Evolutionary conservation across 2,113 vertebrate genomes (phyloP), one percentile per base, ranked within the genome.

Genomic region (Python bivittatus): DNA sequence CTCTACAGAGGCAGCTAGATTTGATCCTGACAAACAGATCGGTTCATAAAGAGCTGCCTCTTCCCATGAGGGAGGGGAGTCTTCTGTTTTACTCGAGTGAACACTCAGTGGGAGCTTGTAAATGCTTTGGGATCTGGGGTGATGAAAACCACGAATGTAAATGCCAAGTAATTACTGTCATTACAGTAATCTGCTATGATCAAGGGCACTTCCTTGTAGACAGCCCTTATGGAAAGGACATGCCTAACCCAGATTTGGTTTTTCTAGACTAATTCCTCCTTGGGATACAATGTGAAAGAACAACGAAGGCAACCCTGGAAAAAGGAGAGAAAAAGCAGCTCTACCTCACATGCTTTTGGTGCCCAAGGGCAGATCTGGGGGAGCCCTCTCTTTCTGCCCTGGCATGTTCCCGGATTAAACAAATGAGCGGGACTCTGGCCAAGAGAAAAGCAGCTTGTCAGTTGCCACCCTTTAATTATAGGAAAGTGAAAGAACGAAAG

Each of bases 401-500:
- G 53, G 88, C 91, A 89, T 89, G 91, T 92, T 84, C n/a, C 33
- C 86, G 58, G 72, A 68, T 93, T 88, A 44, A 89, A 56, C 22
- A 88, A 85, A 87, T 53, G 57, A 86, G 72, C 15, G 23, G 92
- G 92, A 84, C 79, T 54, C 27, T 13, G 86, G 48, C 90, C 92
- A 91, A 89, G 52, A 38, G 27, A 64, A 89, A 72, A 44, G 20
- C 7, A 57, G 58, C 57, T n/a, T 88, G 90, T 85, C 90, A 52
- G 86, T 93, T 93, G 84, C 92, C 90, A 89, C 92, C 92, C 90
- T 89, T 91, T 91, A 89, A 89, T 93, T 91, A 91, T 54, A 33
- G 17, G 52, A 48, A 85, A 90, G 90, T 85, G 92, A 91, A 89
- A 89, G 72, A 93, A 52, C 11, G 22, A 88, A 88, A 91, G 92